Percentiles rank a stretch among this genome's conserved stretches.
phyloP scores from a whole-genome alignment of 2,797 vertebrate species.

The Eurystomus glaucurus region DNA sequence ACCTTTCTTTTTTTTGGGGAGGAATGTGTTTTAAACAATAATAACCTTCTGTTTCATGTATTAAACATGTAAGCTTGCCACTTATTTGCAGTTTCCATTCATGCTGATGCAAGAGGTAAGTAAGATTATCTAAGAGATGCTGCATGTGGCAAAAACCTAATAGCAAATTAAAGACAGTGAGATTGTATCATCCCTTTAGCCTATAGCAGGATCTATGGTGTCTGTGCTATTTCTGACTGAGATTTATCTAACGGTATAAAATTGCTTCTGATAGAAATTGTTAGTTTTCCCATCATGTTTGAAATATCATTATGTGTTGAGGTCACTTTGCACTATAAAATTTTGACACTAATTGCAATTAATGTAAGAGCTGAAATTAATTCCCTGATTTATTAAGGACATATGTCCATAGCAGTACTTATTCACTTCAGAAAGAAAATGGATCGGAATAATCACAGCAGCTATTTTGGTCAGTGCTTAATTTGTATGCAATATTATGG shows the following conservation, averaged over 20 bases:
- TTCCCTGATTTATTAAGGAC: constrained; percentile 29
- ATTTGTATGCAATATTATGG: not conserved
- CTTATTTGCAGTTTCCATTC: not conserved
- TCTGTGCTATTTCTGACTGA: not conserved
- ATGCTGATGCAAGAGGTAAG: not conserved
- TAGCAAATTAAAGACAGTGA: not conserved
- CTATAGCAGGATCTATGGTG: not conserved
- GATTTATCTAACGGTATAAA: constrained; percentile 1
- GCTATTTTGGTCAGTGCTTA: not conserved
- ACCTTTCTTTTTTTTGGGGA: not conserved
- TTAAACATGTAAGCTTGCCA: not conserved
- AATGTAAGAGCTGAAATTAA: constrained; percentile 27
- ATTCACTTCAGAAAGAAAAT: constrained; percentile 5
- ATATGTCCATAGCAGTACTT: not conserved
- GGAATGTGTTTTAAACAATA: not conserved
- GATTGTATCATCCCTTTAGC: not conserved
- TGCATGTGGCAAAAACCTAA: not conserved
- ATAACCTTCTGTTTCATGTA: not conserved
- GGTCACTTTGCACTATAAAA: constrained; percentile 26
- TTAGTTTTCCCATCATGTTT: constrained; percentile 35
- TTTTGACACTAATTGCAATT: constrained; percentile 36
- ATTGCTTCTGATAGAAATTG: constrained; percentile 26
- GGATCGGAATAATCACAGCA: not conserved
- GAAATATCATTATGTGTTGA: constrained; percentile 24
- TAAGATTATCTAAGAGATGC: not conserved